phyloP scores from a whole-genome alignment of 2,888 invertebrate genomes.

The Epistrophe eligans region DNA sequence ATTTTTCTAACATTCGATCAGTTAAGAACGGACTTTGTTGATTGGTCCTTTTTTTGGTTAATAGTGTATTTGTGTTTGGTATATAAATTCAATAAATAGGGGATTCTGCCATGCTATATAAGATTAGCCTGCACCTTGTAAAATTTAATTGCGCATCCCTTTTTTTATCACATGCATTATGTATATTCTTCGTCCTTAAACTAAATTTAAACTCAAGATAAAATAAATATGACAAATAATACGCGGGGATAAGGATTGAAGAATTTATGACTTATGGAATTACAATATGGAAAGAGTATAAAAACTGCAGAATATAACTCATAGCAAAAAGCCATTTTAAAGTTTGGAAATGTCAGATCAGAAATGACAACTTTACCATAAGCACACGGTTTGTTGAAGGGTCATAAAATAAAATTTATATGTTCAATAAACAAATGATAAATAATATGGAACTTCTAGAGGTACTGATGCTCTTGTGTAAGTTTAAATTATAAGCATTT shows the following conservation, averaged over 20 bases:
- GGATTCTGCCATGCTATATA: neutral
- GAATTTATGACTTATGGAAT: conserved; percentile 26
- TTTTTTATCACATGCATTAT: neutral
- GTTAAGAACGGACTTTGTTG: conserved; percentile 66
- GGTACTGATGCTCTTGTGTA: neutral
- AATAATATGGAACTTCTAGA: neutral
- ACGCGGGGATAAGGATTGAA: conserved; percentile 3
- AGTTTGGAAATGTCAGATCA: neutral
- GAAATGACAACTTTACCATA: neutral
- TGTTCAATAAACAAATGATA: conserved; percentile 6
- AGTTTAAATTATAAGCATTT: neutral
- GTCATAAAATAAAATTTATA: neutral
- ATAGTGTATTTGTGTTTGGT: conserved; percentile 16
- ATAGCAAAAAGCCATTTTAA: neutral
- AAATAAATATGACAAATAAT: conserved; percentile 7
- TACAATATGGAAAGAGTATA: neutral
- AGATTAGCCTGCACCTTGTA: conserved; percentile 26
- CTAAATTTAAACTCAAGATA: neutral
- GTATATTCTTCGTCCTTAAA: neutral
- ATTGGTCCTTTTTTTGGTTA: conserved; percentile 38
- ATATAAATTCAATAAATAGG: neutral
- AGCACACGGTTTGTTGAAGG: neutral
- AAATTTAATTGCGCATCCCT: conserved; percentile 30
- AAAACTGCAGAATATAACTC: neutral
- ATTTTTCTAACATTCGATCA: conserved; percentile 71